Evolutionary conservation across 2,888 invertebrate species (phyloP).

Genomic region (Lasioglossum malachurum): DNA sequence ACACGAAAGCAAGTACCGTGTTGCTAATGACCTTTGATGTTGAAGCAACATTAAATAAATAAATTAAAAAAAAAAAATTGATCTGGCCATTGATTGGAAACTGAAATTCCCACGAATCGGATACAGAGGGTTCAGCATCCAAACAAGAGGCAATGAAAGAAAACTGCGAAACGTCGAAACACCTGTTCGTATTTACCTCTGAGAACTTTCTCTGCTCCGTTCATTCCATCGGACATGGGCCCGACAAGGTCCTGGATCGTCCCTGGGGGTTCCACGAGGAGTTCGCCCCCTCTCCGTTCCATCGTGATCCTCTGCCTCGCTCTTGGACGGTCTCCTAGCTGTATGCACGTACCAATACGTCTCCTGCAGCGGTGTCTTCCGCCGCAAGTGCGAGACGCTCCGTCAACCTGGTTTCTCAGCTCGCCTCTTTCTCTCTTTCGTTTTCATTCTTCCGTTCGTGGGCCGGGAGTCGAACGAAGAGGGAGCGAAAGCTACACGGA

Average conservation of each 20-base stretch:
- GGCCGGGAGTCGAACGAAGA: conserved; percentile 7
- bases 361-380: conserved; percentile 40
- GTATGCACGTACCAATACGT: conserved; percentile 38
- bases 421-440: conserved; percentile 27
- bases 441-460: conserved; percentile 29
- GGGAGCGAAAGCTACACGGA: conserved; percentile 36
- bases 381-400: conserved; percentile 24
- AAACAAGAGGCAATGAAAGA: background rate
- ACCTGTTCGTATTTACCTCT: conserved; percentile 12
- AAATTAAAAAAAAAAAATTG: background rate
- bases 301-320: background rate
- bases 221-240: conserved; percentile 51
- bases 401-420: conserved; percentile 52
- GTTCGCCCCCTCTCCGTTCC: conserved; percentile 45
- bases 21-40: too few relatives aligned
- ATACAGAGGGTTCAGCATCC: background rate
- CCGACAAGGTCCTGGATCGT: conserved; percentile 61
- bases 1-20: background rate
- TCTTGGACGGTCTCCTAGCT: conserved; percentile 42
- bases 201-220: conserved; percentile 5
- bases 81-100: background rate
- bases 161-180: background rate
- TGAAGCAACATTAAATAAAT: too few relatives aligned
- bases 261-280: conserved; percentile 66
- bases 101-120: background rate